Percentiles rank a stretch among this genome's conserved stretches.
Evolutionary conservation across 2,113 vertebrate species (phyloP).

Genomic region (Heterochromis multidens): DNA sequence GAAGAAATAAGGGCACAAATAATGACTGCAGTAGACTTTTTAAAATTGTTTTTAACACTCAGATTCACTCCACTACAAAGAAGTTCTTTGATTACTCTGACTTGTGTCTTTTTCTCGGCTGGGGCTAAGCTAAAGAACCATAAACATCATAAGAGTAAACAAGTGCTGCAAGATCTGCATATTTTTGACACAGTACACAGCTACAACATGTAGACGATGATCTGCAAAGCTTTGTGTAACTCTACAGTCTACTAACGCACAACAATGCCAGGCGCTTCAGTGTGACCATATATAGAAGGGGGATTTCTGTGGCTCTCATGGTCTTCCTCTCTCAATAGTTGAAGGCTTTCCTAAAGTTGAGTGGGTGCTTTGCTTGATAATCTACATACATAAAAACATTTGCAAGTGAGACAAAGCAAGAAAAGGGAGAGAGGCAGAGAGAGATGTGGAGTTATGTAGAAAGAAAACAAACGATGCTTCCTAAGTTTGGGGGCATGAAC

Average conservation of each 20-base stretch:
- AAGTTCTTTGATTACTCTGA: too few species aligned
- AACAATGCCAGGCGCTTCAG: background rate
- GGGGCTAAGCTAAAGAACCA: too few species aligned
- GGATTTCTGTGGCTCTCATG: too few species aligned
- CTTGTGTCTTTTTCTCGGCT: too few species aligned
- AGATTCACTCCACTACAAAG: too few species aligned
- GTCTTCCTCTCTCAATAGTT: background rate
- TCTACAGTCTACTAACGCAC: background rate
- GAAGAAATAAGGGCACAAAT: background rate
- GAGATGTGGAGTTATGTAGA: background rate
- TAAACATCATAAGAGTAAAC: too few species aligned
- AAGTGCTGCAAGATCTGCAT: too few species aligned
- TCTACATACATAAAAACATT: background rate
- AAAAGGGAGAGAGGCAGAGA: background rate
- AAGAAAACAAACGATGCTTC: background rate
- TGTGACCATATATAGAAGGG: background rate
- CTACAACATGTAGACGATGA: background rate
- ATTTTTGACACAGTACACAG: too few species aligned
- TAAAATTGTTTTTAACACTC: background rate
- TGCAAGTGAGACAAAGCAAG: background rate
- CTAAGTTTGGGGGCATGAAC: background rate
- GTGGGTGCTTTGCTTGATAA: background rate
- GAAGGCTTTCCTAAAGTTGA: background rate
- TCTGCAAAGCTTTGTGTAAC: background rate
- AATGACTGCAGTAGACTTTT: background rate